Evolutionary conservation across 2,888 invertebrate genomes (phyloP).

Genomic region (Odontothrips loti): DNA sequence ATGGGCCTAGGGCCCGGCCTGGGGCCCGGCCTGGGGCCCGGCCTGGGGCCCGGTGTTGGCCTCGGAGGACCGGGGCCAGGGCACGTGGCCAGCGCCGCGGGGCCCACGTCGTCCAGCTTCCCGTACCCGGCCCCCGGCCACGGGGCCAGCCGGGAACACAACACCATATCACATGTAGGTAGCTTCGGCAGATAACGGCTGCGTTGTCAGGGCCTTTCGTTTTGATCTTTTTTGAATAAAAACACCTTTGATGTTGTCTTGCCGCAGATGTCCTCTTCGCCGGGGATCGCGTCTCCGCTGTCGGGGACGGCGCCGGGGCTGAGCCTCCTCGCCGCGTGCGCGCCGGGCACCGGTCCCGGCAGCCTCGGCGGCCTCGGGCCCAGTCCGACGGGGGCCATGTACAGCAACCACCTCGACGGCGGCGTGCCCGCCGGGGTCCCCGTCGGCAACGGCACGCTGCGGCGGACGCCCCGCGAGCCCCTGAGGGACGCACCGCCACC

Average conservation of each 20-base stretch:
- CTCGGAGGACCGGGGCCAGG: background rate
- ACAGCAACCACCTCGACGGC: background rate
- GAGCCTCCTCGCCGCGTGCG: background rate
- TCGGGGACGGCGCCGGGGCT: conserved; percentile 5
- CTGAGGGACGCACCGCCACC: background rate
- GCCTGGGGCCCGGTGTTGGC: background rate
- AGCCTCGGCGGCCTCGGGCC: conserved; percentile 28
- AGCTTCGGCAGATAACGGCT: background rate
- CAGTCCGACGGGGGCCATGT: background rate
- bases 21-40: background rate
- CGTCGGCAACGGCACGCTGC: conserved; percentile 48
- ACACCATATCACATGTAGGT: conserved; percentile 10
- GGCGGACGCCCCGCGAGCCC: background rate
- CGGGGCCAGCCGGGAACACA: background rate
- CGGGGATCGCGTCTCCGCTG: conserved; percentile 5
- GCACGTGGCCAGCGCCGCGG: no score
- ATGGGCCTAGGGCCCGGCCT: background rate
- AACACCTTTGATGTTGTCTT: no score
- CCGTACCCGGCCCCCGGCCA: background rate
- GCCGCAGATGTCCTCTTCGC: background rate
- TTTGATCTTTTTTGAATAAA: no score
- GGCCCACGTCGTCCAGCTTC: background rate
- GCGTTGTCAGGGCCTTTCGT: no score
- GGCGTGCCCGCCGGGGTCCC: background rate
- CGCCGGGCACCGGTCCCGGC: conserved; percentile 30